Evolutionary conservation across 2,888 invertebrate species (phyloP).

Genomic region (Cordilura impudica): DNA sequence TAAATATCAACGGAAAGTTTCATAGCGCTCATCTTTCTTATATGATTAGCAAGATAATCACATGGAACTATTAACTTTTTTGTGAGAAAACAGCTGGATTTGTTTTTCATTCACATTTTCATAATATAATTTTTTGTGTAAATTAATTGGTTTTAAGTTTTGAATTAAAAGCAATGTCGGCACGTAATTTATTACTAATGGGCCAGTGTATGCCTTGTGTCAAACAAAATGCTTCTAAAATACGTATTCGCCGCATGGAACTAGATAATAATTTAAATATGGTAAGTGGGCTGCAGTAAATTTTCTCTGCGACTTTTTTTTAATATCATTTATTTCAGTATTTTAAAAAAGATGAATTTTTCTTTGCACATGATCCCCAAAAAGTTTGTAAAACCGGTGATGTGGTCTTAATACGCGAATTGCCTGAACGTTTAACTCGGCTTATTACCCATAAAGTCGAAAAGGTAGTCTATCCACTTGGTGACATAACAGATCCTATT

Average conservation of each 20-base stretch:
- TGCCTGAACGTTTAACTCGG: slow-evolving; percentile 86
- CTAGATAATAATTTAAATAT: slow-evolving; percentile 87
- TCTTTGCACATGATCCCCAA: slow-evolving; percentile 88
- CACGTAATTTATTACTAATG: slow-evolving; percentile 81
- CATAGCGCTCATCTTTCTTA: neutral
- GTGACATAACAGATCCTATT: slow-evolving; percentile 91
- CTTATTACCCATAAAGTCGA: slow-evolving; percentile 88
- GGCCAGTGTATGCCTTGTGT: slow-evolving; percentile 89
- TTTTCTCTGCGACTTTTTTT: neutral
- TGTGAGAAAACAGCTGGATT: slow-evolving; percentile 18
- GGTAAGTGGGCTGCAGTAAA: slow-evolving; percentile 80
- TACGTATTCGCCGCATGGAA: slow-evolving; percentile 86
- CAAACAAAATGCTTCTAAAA: slow-evolving; percentile 88
- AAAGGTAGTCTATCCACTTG: slow-evolving; percentile 88
- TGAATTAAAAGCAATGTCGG: slow-evolving; percentile 73
- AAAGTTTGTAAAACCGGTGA: slow-evolving; percentile 90
- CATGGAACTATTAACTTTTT: neutral
- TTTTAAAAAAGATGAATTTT: slow-evolving; percentile 85
- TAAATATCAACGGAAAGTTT: too few species aligned
- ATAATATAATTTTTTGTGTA: neutral
- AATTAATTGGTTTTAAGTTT: slow-evolving; percentile 38
- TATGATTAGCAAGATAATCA: neutral
- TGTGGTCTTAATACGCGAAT: slow-evolving; percentile 86
- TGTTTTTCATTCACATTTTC: slow-evolving; percentile 34
- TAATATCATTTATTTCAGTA: slow-evolving; percentile 81